Evolutionary conservation across 1,140 invertebrate species (phyloP), one percentile per base, ranked within the genome.

Genomic region (Macrobrachium rosenbergii): DNA sequence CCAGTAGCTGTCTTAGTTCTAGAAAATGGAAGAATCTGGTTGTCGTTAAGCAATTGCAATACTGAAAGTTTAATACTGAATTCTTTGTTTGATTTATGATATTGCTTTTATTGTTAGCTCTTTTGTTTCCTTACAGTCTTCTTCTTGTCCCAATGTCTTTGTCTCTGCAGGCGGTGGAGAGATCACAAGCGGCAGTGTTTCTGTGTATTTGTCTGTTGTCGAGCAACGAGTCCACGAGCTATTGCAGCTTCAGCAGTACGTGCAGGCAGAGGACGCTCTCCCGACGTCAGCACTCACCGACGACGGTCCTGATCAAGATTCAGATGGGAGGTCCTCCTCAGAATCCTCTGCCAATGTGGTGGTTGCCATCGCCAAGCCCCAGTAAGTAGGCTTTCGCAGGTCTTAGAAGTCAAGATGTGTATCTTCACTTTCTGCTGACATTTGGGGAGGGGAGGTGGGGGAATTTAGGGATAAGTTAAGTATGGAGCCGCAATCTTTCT

Each of bases 201-300:
- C 89, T 6, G 85, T 88, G 5, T 89, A 83, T 60, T 62, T 89
- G 28, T 87, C 89, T 2, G 84, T 89, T 12, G 75, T 89, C 8
- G 89, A 89, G 58, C 89, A 89, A 72, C 86, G 82, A 6, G 89
- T 89, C 10, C 77, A 87, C 16, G 89, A 89, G 60, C 59, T 88
- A 3, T 58, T 86, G 11, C 81, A 88, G 82, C 43, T 89, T 17
- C 78, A 79, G 19, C 85, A 87, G 85, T 80, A 75, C 58, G 23
- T 87, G 58, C 69, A 81, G 78, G 28, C 64, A 10, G 85, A 87
- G 52, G 85, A 87, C 28, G 14, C 60, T 52, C 58, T 21, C 5
- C 7, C 67, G 8, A 28, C 14, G 28, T 19, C 67, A 45, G n/a
- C 52, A 10, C 37, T 67, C 64, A 14, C 28, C 3, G 69, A 64